Evolutionary conservation across 2,888 invertebrate species (phyloP).

Genomic region (Oxyscelio sp.): DNA sequence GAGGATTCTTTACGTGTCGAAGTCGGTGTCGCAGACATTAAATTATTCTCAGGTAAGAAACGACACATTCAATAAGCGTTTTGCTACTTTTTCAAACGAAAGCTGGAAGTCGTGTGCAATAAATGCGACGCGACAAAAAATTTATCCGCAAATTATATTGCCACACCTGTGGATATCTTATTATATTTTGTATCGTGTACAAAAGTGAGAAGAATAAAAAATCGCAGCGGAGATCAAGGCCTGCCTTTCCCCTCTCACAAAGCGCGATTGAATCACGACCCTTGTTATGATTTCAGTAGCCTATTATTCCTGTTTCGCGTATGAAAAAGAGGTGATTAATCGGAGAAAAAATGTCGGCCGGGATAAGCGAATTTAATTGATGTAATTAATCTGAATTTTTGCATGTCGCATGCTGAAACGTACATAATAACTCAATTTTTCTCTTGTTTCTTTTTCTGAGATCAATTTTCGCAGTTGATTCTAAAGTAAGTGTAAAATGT

Average conservation of each 20-base stretch:
- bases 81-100: neutral
- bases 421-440: too few species aligned
- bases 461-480: too few species aligned
- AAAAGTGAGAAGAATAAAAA: constrained; percentile 61
- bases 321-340: constrained; percentile 48
- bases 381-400: constrained; percentile 40
- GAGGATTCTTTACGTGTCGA: constrained; percentile 95
- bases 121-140: constrained; percentile 12
- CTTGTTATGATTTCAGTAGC: constrained; percentile 55
- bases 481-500: too few species aligned
- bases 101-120: neutral
- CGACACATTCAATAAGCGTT: neutral
- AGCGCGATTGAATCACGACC: constrained; percentile 59
- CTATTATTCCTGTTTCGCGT: constrained; percentile 49
- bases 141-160: constrained; percentile 49
- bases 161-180: constrained; percentile 70
- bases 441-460: too few species aligned
- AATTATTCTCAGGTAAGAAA: constrained; percentile 93
- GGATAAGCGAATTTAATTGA: constrained; percentile 16
- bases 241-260: constrained; percentile 70
- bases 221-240: constrained; percentile 53
- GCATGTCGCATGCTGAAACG: too few species aligned
- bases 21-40: constrained; percentile 94
- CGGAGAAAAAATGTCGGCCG: constrained; percentile 29
- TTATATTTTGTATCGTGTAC: constrained; percentile 52